Conservation (phyloP, 2,888 invertebrate genomes). For the Notocelia uddmanniana region DNA sequence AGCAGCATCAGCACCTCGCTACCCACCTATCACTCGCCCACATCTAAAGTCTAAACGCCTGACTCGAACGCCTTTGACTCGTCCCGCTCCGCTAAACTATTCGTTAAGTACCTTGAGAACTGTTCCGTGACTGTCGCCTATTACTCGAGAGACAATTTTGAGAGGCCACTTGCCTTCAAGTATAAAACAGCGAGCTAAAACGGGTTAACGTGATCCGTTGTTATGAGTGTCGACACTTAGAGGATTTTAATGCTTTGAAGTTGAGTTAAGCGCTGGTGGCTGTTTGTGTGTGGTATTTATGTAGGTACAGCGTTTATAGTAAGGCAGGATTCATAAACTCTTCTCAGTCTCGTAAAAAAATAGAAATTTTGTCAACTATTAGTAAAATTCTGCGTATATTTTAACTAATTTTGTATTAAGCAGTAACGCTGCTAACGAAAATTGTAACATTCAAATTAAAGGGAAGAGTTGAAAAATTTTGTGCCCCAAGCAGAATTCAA, state of each 20-base stretch:
- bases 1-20: neutral
- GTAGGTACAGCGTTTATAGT: neutral
- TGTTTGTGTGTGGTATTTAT: conserved; percentile 8
- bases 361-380: neutral
- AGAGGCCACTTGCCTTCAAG: conserved; percentile 56
- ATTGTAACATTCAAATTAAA: too few relatives aligned
- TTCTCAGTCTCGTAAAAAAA: neutral
- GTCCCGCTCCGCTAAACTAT: conserved; percentile 58
- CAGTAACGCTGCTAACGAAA: too few relatives aligned
- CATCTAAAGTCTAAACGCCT: conserved; percentile 38
- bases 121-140: conserved; percentile 59
- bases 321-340: neutral
- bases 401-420: too few relatives aligned
- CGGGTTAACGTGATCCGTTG: conserved; percentile 48
- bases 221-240: conserved; percentile 33
- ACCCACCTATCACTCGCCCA: neutral
- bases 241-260: conserved; percentile 44
- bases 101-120: conserved; percentile 60
- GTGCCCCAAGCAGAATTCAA: too few relatives aligned
- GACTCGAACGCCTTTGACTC: conserved; percentile 57
- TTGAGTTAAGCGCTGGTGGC: conserved; percentile 17
- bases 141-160: conserved; percentile 60
- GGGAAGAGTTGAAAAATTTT: too few relatives aligned
- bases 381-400: too few relatives aligned
- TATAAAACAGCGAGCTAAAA: conserved; percentile 51